These are phyloP conservation scores for Scytalopus superciliaris DNA, from an alignment of 2,113 vertebrate genomes.

Conservation along the genomic window DNA sequence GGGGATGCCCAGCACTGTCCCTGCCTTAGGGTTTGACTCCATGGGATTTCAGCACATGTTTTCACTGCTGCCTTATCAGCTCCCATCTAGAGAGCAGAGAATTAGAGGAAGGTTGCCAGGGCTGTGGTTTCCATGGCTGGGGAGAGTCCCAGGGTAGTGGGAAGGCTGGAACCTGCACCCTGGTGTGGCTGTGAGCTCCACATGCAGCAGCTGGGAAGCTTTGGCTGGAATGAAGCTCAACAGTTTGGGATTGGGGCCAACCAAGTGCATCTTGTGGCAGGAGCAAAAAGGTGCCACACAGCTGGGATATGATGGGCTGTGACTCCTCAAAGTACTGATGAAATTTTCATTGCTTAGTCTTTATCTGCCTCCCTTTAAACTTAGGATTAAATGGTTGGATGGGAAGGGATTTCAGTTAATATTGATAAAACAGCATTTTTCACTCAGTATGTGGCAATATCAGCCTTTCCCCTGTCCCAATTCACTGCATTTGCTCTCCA, in stretches of 20 bases:
- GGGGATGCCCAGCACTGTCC: background rate
- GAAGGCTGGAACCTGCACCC: background rate
- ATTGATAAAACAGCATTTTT: background rate
- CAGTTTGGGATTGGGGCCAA: background rate
- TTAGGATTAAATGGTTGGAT: background rate
- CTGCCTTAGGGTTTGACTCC: background rate
- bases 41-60: background rate
- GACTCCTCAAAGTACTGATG: background rate
- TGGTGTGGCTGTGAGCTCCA: background rate
- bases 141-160: background rate
- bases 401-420: background rate
- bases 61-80: background rate
- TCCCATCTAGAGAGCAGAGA: background rate
- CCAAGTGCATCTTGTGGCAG: background rate
- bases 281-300: background rate
- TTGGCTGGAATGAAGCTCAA: background rate
- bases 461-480: background rate
- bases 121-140: conserved; percentile 6
- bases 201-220: background rate
- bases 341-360: background rate
- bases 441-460: background rate
- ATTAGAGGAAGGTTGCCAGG: conserved; percentile 17
- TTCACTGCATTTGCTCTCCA: background rate
- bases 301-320: background rate
- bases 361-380: background rate